These are phyloP conservation scores for Falco rusticolus DNA, from an alignment of 2,797 vertebrate species.

Conservation along the genomic window DNA sequence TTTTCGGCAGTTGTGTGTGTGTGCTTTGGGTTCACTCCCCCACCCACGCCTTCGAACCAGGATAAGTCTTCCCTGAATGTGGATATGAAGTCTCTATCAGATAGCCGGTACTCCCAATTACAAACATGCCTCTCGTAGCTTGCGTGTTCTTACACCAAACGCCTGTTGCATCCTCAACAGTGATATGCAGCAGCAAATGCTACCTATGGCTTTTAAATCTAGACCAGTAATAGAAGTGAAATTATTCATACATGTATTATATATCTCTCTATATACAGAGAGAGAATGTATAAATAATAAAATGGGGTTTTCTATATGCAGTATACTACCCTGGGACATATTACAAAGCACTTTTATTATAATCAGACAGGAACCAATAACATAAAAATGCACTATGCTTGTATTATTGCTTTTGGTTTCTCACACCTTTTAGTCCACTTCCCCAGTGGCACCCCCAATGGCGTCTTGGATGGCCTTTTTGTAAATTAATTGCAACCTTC, in stretches of 20 bases:
- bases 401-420: not conserved
- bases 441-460: not conserved
- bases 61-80: not conserved
- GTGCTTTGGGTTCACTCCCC: not conserved
- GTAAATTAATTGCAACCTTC: not conserved
- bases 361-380: not conserved
- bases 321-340: not conserved
- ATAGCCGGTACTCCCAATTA: not conserved
- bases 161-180: not conserved
- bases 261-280: not conserved
- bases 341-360: not conserved
- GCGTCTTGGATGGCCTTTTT: not conserved
- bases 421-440: not conserved
- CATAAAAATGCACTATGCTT: not conserved
- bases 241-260: not conserved
- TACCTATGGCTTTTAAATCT: not conserved
- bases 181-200: not conserved
- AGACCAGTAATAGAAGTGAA: not conserved
- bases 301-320: not conserved
- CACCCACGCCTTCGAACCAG: too few relatives aligned
- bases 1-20: not conserved
- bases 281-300: not conserved
- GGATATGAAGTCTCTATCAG: not conserved
- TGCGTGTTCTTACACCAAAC: not conserved
- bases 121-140: not conserved